A percentile compares a stretch with the other conserved stretches of the same genome.
Evolutionary conservation across 2,113 vertebrate genomes (phyloP).

Genomic region (Thunnus maccoyii): DNA sequence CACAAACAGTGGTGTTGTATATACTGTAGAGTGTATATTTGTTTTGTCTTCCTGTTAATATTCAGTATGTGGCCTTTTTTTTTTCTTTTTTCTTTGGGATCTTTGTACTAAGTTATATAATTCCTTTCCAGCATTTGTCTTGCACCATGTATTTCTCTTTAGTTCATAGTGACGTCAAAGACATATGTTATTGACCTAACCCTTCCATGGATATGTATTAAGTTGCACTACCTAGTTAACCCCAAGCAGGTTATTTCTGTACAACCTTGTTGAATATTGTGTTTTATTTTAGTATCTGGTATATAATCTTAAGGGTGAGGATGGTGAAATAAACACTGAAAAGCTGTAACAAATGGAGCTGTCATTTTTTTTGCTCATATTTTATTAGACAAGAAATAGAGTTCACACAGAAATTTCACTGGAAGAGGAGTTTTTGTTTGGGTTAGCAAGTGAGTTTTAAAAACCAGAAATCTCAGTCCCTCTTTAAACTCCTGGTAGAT

Average conservation of each 20-base stretch:
- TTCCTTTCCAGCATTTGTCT: constrained; percentile 12
- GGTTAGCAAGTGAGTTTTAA: background rate
- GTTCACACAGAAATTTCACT: background rate
- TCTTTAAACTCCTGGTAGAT: constrained; percentile 26
- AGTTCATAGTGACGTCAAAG: constrained; percentile 10
- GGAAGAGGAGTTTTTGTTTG: no score
- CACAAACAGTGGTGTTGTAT: constrained; percentile 59
- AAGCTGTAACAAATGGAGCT: constrained; percentile 14
- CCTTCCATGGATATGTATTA: constrained; percentile 23
- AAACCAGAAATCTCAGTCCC: background rate
- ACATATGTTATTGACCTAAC: constrained; percentile 1
- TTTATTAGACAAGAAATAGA: background rate
- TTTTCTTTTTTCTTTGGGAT: background rate
- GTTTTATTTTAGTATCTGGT: constrained; percentile 47
- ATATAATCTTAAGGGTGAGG: constrained; percentile 34
- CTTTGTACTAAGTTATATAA: constrained; percentile 34
- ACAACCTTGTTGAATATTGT: constrained; percentile 18
- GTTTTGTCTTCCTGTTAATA: constrained; percentile 29
- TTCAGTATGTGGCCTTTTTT: constrained; percentile 31
- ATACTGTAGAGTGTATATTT: constrained; percentile 52
- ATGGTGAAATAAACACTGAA: constrained; percentile 66
- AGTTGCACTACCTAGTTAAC: constrained; percentile 46
- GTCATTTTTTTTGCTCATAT: background rate
- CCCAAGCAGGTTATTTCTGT: constrained; percentile 38
- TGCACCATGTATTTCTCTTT: constrained; percentile 8